Conservation (phyloP, 2,888 invertebrate genomes). For the Drosophila cracens region DNA sequence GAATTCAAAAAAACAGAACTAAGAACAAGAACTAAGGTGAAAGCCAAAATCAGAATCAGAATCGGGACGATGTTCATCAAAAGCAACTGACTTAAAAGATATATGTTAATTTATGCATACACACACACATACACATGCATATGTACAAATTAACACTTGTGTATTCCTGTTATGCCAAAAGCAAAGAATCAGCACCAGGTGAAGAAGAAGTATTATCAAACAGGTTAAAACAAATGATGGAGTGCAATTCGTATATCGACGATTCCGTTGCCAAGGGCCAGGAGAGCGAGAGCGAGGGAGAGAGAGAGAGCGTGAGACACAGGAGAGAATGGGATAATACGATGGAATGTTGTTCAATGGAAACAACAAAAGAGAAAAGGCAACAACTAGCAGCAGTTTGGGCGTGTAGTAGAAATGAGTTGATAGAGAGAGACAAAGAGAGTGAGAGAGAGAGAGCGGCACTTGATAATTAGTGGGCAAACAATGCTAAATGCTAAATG, state of each 20-base stretch:
- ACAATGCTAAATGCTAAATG: slow-evolving; percentile 27
- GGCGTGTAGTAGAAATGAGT: background rate
- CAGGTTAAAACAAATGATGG: slow-evolving; percentile 34
- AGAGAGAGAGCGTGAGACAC: background rate
- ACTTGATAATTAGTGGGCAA: slow-evolving; percentile 34
- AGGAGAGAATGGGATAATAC: slow-evolving; percentile 14
- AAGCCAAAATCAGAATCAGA: slow-evolving; percentile 2
- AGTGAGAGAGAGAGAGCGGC: slow-evolving; percentile 16
- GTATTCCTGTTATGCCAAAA: slow-evolving; percentile 1
- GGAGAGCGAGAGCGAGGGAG: slow-evolving; percentile 10
- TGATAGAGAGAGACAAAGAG: slow-evolving; percentile 4
- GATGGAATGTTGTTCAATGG: slow-evolving; percentile 44
- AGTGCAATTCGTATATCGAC: slow-evolving; percentile 46
- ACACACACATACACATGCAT: background rate
- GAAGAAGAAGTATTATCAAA: background rate
- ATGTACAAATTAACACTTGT: background rate
- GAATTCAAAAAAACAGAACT: background rate
- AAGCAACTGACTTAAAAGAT: background rate
- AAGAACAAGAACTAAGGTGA: background rate
- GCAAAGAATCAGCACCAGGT: background rate
- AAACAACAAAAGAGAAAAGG: slow-evolving; percentile 10
- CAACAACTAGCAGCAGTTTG: background rate
- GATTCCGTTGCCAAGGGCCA: slow-evolving; percentile 39
- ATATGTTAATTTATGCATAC: background rate
- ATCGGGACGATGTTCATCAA: slow-evolving; percentile 16